Conservation (phyloP, 2,797 vertebrate genomes). For the Gallinago stenura region DNA sequence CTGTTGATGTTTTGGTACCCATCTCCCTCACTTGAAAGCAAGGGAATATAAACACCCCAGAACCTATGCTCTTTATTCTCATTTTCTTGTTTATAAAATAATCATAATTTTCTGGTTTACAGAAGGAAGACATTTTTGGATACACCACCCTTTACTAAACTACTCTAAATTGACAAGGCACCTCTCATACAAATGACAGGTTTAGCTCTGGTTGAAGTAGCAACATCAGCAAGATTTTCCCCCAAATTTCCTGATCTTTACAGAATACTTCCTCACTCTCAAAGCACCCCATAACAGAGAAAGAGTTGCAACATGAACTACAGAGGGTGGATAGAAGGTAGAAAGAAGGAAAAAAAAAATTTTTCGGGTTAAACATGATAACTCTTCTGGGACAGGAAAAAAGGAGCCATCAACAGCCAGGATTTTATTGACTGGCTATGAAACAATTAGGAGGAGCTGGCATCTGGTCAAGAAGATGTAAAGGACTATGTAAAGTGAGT, state of each 20-base stretch:
- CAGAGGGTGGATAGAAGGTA: neutral
- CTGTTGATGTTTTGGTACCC: neutral
- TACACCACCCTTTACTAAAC: neutral
- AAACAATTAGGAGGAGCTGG: neutral
- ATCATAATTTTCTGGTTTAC: neutral
- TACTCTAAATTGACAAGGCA: neutral
- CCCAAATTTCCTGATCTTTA: neutral
- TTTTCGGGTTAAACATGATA: neutral
- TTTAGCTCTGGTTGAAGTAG: neutral
- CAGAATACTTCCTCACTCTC: neutral
- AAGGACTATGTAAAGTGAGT: neutral
- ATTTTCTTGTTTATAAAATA: neutral
- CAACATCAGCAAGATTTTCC: neutral
- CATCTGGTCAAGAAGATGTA: neutral
- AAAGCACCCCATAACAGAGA: neutral
- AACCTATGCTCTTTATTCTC: neutral
- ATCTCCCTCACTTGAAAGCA: neutral
- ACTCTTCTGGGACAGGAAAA: neutral
- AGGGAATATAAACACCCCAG: neutral
- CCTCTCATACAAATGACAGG: neutral
- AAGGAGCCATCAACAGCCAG: neutral
- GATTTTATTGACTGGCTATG: neutral
- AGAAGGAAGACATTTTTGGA: neutral
- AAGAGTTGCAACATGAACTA: neutral
- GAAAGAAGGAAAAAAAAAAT: slow-evolving; percentile 3